phyloP scores from a whole-genome alignment of 1,140 invertebrate species.

The Glossosoma conforme region DNA sequence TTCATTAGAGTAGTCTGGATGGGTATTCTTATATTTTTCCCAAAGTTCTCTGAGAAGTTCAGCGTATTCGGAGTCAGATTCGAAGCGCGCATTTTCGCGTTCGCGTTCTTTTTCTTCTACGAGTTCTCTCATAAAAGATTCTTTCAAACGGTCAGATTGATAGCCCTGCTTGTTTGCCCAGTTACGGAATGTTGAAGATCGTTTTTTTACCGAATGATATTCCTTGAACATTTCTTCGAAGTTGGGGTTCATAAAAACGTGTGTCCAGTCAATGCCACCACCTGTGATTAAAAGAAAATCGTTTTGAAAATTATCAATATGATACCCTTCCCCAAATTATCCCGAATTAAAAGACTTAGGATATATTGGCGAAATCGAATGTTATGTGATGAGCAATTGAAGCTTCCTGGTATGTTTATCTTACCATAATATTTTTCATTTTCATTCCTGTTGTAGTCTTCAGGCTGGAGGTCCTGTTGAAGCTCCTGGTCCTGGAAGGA shows the following conservation, averaged over 20 bases:
- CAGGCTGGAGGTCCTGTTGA: too few species aligned
- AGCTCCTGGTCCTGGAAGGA: constrained; percentile 23
- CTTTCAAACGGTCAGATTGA: constrained; percentile 52
- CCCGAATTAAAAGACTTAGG: too few species aligned
- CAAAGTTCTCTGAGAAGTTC: constrained; percentile 53
- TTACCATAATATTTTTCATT: too few species aligned
- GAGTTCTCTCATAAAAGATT: constrained; percentile 52
- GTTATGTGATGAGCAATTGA: too few species aligned
- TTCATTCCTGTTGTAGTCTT: not conserved
- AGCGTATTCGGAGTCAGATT: constrained; percentile 51
- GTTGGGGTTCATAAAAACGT: too few species aligned
- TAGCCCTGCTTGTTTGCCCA: constrained; percentile 39
- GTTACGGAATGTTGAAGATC: constrained; percentile 51
- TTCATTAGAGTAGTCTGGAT: constrained; percentile 34
- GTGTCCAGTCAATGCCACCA: too few species aligned
- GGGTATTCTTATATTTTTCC: constrained; percentile 52
- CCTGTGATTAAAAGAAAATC: too few species aligned
- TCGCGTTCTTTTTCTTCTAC: constrained; percentile 43
- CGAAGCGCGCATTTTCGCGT: constrained; percentile 30
- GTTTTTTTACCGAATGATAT: constrained; percentile 18
- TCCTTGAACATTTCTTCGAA: constrained; percentile 15
- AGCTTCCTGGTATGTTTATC: too few species aligned
- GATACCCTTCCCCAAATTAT: too few species aligned
- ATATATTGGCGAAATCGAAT: too few species aligned
- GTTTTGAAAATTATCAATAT: too few species aligned